These are phyloP conservation scores for Saccostrea glomerata DNA, from an alignment of 1,140 invertebrate genomes.

Conservation along the genomic window DNA sequence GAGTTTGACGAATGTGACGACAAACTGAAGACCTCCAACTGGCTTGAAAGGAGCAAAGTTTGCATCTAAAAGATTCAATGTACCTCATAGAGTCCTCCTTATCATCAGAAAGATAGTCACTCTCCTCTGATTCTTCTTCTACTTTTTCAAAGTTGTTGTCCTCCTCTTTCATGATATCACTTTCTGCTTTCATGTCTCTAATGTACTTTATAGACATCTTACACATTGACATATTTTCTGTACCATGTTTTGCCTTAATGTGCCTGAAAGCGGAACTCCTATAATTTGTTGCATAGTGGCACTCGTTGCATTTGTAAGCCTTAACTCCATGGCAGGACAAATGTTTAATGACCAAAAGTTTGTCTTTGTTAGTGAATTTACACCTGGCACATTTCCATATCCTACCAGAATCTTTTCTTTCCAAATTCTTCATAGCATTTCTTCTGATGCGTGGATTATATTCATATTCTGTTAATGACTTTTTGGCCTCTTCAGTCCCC, in stretches of 20 bases:
- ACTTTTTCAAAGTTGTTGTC: constrained; percentile 19
- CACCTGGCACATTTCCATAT: constrained; percentile 76
- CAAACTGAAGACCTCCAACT: constrained; percentile 61
- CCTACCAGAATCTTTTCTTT: constrained; percentile 37
- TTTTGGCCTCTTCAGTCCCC: constrained; percentile 64
- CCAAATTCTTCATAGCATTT: not conserved
- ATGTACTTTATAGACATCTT: constrained; percentile 64
- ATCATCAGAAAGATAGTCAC: constrained; percentile 47
- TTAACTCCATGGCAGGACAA: constrained; percentile 70
- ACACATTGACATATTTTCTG: constrained; percentile 59
- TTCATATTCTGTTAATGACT: constrained; percentile 65
- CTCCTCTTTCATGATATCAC: not conserved
- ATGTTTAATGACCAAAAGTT: constrained; percentile 69
- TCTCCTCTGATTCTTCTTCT: constrained; percentile 42
- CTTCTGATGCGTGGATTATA: constrained; percentile 61
- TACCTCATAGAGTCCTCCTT: constrained; percentile 45
- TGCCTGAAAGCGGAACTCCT: constrained; percentile 70
- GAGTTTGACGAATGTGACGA: constrained; percentile 64
- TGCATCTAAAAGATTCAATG: constrained; percentile 65
- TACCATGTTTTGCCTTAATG: constrained; percentile 66
- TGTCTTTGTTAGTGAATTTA: constrained; percentile 64
- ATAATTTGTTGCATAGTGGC: constrained; percentile 68
- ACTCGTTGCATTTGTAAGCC: constrained; percentile 70
- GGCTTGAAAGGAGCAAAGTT: constrained; percentile 69
- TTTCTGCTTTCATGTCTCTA: constrained; percentile 13